Evolutionary conservation across 2,888 invertebrate genomes (phyloP).

Genomic region (Thera britannica): DNA sequence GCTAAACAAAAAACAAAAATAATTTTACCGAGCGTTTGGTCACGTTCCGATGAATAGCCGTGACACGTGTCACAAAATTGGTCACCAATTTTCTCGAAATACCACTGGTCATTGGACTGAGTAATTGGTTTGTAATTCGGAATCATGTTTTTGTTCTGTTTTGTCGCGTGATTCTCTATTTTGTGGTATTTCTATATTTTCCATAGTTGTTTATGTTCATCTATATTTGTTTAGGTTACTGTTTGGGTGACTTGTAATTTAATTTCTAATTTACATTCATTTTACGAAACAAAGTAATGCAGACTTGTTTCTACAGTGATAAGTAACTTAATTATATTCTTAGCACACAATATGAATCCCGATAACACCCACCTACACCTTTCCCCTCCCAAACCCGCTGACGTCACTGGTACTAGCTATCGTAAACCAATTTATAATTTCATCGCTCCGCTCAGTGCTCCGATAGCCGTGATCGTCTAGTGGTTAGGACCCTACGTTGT

Average conservation of each 20-base stretch:
- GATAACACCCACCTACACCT: not conserved
- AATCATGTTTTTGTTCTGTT: constrained; percentile 38
- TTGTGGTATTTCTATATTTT: constrained; percentile 6
- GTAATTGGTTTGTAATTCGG: constrained; percentile 53
- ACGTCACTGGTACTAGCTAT: not conserved
- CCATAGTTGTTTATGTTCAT: not conserved
- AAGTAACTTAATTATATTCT: not conserved
- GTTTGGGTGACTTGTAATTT: too few relatives aligned
- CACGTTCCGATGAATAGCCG: constrained; percentile 30
- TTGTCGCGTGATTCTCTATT: constrained; percentile 28
- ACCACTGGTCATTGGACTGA: constrained; percentile 46
- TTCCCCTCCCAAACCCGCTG: constrained; percentile 11
- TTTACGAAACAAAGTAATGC: too few relatives aligned
- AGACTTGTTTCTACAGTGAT: too few relatives aligned
- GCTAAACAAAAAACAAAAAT: not conserved
- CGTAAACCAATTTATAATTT: constrained; percentile 1
- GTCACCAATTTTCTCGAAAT: constrained; percentile 47
- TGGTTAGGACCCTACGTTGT: constrained; percentile 92
- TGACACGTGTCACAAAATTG: constrained; percentile 63
- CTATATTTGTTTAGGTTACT: not conserved
- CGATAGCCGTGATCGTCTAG: constrained; percentile 86
- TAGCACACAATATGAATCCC: not conserved
- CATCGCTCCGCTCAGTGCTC: constrained; percentile 23
- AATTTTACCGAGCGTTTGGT: constrained; percentile 17
- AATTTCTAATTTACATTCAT: too few relatives aligned